These are phyloP conservation scores for Miopithecus talapoin DNA, from an alignment of 2,797 vertebrate genomes.

Conservation along the genomic window DNA sequence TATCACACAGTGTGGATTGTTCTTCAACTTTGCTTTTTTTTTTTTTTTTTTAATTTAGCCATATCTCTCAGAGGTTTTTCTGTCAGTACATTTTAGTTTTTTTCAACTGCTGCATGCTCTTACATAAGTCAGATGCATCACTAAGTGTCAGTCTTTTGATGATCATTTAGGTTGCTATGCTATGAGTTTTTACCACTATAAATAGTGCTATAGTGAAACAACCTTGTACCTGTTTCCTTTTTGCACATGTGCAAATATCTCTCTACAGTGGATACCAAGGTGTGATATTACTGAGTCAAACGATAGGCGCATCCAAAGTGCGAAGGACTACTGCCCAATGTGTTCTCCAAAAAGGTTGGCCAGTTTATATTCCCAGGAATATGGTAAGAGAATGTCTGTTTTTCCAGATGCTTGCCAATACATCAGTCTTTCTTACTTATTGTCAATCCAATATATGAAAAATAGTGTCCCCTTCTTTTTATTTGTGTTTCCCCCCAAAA, in stretches of 20 bases:
- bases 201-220: background rate
- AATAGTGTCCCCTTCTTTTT: background rate
- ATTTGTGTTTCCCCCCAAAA: background rate
- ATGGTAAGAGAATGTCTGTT: background rate
- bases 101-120: background rate
- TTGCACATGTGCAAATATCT: background rate
- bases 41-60: background rate
- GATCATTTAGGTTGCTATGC: background rate
- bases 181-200: background rate
- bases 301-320: background rate
- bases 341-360: background rate
- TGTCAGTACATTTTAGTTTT: conserved; percentile 9
- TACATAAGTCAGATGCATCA: background rate
- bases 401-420: background rate
- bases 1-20: background rate
- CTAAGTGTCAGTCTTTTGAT: background rate
- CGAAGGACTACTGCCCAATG: background rate
- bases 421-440: background rate
- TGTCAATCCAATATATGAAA: background rate
- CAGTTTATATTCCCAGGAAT: background rate
- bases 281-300: background rate
- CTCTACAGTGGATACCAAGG: background rate
- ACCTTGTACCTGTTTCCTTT: background rate
- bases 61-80: background rate
- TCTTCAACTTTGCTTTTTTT: background rate